Evolutionary conservation across 92 coral and sea anemone species (phyloP).

Genomic region (Parazoanthus atlanticus): DNA sequence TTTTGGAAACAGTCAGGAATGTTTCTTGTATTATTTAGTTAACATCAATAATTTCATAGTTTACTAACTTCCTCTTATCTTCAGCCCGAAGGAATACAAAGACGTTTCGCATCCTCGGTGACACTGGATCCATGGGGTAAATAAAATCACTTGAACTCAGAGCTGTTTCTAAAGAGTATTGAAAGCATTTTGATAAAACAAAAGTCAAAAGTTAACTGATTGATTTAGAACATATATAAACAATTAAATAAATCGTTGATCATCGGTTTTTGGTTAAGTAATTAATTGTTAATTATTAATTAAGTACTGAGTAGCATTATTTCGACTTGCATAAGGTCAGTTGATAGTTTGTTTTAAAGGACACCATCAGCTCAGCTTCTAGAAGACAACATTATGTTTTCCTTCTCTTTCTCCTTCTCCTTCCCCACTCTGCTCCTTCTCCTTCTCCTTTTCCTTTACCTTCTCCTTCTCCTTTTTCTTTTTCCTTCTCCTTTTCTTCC

Average conservation of each 20-base stretch:
- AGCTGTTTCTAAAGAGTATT: not conserved
- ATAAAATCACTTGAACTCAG: not conserved
- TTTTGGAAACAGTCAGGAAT: too few species aligned
- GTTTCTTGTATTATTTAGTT: too few species aligned
- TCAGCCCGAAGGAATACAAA: conserved; percentile 88
- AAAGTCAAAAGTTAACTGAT: not conserved
- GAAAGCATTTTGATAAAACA: not conserved
- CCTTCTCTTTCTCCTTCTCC: not conserved
- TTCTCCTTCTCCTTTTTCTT: not conserved
- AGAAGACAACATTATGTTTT: not conserved
- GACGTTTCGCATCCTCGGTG: conserved; percentile 71
- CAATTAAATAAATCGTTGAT: too few species aligned
- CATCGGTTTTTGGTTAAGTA: too few species aligned
- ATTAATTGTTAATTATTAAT: too few species aligned
- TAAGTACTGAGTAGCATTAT: too few species aligned
- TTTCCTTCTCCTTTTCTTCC: not conserved
- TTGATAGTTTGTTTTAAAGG: too few species aligned
- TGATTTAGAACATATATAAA: too few species aligned
- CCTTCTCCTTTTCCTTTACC: not conserved
- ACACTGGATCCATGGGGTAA: conserved; percentile 91
- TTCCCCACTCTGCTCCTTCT: too few species aligned
- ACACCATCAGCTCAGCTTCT: not conserved
- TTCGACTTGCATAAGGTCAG: too few species aligned
- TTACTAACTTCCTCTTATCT: conserved; percentile 25
- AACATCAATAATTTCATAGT: too few species aligned